Base-by-base conservation (phyloP, 2,888 invertebrate species). In the Perizoma affinitatum region DNA sequence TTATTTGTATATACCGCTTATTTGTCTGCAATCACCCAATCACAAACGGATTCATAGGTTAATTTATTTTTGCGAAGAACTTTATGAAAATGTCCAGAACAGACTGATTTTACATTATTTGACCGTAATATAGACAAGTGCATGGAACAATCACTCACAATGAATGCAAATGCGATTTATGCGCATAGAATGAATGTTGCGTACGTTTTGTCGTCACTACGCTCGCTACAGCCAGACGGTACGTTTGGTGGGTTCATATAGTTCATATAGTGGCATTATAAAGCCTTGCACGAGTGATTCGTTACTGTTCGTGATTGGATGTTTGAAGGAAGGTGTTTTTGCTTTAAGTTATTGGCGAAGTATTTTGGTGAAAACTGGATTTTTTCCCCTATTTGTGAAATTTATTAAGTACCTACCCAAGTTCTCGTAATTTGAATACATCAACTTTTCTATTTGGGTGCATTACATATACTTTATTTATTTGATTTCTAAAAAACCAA, bases 111-210 rank as follows among this genome's bases (percentile, higher is more conserved):
- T 54, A 47, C 54, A 40, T 36, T 47, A 48, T 52, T 53, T 61
- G 53, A 49, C 33, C 49, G 41, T 58, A 62, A 57, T 58, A 54
- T 58, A 62, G 54, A 50, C 42, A 44, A 40, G 44, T 49, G 59
- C 59, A 60, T 59, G 55, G 53, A 61, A 65, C 67, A 67, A 65
- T 67, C 57, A 55, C 63, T 65, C 59, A 52, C 65, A 61, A 65
- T 61, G 63, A 68, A 63, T 60, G 61, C 59, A 60, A 68, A 68
- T 67, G 63, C 61, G 62, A 67, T 67, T 65, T 67, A 54, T 61
- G 67, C 60, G 63, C 62, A 68, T 67, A 68, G 67, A 65, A 66
- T 65, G 67, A 64, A 58, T 54, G 65, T 57, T 64, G 63, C 63
- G 62, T 66, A 64, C 61, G 53, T 58, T 54, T 59, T 52, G 54